Percentiles rank a stretch among this genome's conserved stretches.
Conservation (phyloP, 2,113 vertebrate species). For the Cyanoderma ruficeps region DNA sequence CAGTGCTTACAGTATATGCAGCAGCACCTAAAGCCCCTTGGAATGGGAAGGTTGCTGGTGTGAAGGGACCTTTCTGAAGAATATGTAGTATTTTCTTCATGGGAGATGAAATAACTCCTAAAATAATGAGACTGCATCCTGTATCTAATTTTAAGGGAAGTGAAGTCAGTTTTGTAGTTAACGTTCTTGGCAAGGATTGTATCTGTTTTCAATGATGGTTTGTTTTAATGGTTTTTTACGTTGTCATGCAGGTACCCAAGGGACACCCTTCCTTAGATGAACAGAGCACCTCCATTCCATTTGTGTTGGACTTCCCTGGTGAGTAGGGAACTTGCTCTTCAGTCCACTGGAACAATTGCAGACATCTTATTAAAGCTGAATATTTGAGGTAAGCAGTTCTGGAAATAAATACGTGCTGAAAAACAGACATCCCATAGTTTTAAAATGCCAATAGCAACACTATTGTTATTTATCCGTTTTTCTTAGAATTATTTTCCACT, state of each 20-base stretch:
- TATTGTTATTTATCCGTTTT: background rate
- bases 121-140: background rate
- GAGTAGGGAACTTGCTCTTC: background rate
- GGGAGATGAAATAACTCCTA: background rate
- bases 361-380: background rate
- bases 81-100: background rate
- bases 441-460: background rate
- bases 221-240: background rate
- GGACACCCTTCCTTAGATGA: background rate
- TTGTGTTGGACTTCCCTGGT: background rate
- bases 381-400: background rate
- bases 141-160: background rate
- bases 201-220: background rate
- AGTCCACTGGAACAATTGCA: background rate
- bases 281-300: background rate
- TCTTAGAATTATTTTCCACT: background rate
- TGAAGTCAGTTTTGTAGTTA: background rate
- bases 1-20: background rate
- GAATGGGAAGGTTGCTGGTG: background rate
- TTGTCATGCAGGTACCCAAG: background rate
- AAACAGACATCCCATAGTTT: accelerated
- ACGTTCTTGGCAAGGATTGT: background rate
- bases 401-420: background rate
- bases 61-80: background rate
- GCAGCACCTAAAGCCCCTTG: background rate